These are phyloP conservation scores for Mastomys coucha DNA, from an alignment of 2,113 vertebrate genomes.

Conservation along the genomic window DNA sequence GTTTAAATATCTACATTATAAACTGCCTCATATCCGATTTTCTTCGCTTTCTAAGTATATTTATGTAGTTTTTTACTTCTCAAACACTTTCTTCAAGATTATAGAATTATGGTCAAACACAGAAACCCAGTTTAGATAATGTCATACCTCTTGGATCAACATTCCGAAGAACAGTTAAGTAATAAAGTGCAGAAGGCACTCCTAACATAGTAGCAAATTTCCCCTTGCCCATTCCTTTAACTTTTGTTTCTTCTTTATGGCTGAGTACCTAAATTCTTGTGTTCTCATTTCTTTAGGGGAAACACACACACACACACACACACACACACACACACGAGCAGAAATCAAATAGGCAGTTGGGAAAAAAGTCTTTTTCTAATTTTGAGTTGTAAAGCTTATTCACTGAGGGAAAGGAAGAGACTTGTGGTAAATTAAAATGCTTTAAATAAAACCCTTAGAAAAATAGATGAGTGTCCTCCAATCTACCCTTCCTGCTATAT, in stretches of 20 bases:
- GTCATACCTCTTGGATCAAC: not conserved
- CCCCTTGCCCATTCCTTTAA: not conserved
- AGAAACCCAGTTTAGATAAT: not conserved
- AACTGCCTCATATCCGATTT: slow-evolving; percentile 30
- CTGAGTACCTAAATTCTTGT: not conserved
- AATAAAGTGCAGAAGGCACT: not conserved
- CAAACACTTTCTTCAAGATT: slow-evolving; percentile 9
- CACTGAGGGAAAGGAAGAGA: not conserved
- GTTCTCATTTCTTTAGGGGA: not conserved
- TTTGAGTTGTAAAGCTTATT: slow-evolving; percentile 39
- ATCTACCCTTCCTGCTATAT: not conserved
- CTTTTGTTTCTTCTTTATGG: not conserved
- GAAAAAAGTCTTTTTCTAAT: not conserved
- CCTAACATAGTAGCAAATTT: not conserved
- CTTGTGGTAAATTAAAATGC: not conserved
- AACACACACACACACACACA: not conserved
- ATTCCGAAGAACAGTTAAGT: slow-evolving; percentile 6
- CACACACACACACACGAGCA: not conserved
- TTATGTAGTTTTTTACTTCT: slow-evolving; percentile 1
- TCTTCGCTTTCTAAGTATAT: not conserved
- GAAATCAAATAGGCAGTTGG: not conserved
- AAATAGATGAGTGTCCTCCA: not conserved
- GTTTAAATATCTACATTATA: not conserved
- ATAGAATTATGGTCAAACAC: not conserved
- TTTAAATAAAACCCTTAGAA: slow-evolving; percentile 12